These are phyloP conservation scores for Chaenodraco wilsoni DNA, from an alignment of 2,797 vertebrate genomes.

Conservation along the genomic window DNA sequence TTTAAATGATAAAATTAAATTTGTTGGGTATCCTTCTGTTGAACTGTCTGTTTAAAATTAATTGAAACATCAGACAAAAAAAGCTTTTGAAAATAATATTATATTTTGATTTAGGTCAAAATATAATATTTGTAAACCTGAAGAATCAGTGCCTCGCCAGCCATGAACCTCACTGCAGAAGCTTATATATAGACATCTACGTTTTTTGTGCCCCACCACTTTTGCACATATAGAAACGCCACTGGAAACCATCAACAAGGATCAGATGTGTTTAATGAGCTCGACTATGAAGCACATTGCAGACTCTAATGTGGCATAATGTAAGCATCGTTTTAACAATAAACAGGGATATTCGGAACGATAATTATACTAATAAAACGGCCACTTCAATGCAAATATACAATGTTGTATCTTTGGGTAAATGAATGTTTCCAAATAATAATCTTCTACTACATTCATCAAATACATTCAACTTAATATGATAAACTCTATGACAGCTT, in stretches of 20 bases:
- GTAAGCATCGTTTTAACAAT: slow-evolving; percentile 23
- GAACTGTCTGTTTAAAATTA: too few species aligned
- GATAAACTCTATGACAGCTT: slow-evolving; percentile 41
- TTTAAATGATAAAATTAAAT: too few species aligned
- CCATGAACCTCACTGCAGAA: too few species aligned
- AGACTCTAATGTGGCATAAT: slow-evolving; percentile 20
- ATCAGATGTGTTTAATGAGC: not conserved
- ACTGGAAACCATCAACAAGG: not conserved
- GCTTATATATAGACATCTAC: too few species aligned
- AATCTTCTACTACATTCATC: slow-evolving; percentile 60
- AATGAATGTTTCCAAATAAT: slow-evolving; percentile 43
- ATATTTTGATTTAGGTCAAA: too few species aligned
- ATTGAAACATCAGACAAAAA: too few species aligned
- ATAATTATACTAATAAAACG: slow-evolving; percentile 26
- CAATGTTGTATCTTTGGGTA: slow-evolving; percentile 62
- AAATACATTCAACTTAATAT: slow-evolving; percentile 72
- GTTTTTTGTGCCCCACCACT: too few species aligned
- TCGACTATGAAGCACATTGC: slow-evolving; percentile 1
- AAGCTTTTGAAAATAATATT: too few species aligned
- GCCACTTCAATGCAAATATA: slow-evolving; percentile 46
- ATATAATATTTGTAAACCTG: too few species aligned
- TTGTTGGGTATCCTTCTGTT: too few species aligned
- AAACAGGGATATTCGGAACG: slow-evolving; percentile 25
- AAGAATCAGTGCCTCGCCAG: too few species aligned
- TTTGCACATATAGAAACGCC: too few species aligned